A percentile compares a stretch with the other conserved stretches of the same genome.
phyloP scores from a whole-genome alignment of 2,888 invertebrate species.

The Phortica okadai region DNA sequence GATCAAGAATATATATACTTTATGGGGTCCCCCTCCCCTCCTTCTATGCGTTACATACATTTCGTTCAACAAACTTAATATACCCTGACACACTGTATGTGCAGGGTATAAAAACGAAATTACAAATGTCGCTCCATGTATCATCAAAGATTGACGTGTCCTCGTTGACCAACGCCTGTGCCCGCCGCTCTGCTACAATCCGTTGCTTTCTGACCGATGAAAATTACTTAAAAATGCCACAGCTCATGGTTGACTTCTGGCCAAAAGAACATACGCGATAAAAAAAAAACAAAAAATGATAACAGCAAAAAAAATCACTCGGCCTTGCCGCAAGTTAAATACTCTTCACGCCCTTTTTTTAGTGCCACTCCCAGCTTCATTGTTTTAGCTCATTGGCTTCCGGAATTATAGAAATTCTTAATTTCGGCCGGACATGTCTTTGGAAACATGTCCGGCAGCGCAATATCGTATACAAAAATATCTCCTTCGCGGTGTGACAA shows the following conservation, averaged over 20 bases:
- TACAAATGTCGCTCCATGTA: slow-evolving; percentile 13
- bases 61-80: too few species aligned
- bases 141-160: slow-evolving; percentile 8
- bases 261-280: slow-evolving; percentile 56
- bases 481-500: too few species aligned
- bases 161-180: background rate
- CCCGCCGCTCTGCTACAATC: background rate
- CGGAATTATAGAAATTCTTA: too few species aligned
- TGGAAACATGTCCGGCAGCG: too few species aligned
- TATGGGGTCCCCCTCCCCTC: too few species aligned
- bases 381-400: too few species aligned
- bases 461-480: too few species aligned
- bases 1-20: too few species aligned
- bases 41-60: too few species aligned
- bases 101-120: slow-evolving; percentile 3
- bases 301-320: slow-evolving; percentile 36
- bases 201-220: slow-evolving; percentile 60
- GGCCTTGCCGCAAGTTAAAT: background rate
- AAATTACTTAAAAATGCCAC: slow-evolving; percentile 75
- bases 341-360: background rate
- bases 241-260: slow-evolving; percentile 75
- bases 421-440: too few species aligned
- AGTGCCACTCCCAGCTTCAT: too few species aligned
- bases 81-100: too few species aligned
- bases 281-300: slow-evolving; percentile 31